Conservation (phyloP, 2,888 invertebrate species). For the Diplolepis rosae region DNA sequence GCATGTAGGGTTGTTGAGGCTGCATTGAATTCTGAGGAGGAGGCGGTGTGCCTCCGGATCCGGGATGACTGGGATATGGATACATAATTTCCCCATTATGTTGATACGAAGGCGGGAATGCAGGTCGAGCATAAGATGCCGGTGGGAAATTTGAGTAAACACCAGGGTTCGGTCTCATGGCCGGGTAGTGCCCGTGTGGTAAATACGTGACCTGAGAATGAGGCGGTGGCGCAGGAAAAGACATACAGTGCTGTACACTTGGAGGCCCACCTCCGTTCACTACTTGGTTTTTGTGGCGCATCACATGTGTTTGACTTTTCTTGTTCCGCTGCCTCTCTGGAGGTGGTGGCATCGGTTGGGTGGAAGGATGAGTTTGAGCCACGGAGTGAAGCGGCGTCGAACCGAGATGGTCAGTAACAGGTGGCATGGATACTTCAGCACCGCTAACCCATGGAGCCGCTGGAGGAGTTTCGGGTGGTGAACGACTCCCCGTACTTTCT, state of each 20-base stretch:
- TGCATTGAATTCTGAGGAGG: conserved; percentile 60
- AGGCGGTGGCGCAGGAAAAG: conserved; percentile 66
- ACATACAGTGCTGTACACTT: conserved; percentile 64
- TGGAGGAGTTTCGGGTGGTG: conserved; percentile 78
- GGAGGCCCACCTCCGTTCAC: conserved; percentile 68
- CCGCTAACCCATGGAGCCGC: conserved; percentile 72
- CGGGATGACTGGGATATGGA: conserved; percentile 67
- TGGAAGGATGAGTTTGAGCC: conserved; percentile 72
- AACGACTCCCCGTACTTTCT: conserved; percentile 75
- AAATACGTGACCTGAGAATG: conserved; percentile 59
- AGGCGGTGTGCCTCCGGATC: conserved; percentile 64
- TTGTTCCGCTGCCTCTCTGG: conserved; percentile 63
- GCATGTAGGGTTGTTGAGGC: conserved; percentile 62
- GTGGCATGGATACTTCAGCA: conserved; percentile 41
- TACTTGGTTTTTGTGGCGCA: conserved; percentile 68
- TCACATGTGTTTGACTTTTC: conserved; percentile 64
- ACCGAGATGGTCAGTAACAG: conserved; percentile 55
- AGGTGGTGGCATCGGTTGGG: conserved; percentile 48
- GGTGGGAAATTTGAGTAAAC: conserved; percentile 70
- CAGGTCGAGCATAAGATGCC: conserved; percentile 67
- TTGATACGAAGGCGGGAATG: conserved; percentile 73
- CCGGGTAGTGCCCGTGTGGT: conserved; percentile 69
- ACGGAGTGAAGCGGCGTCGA: conserved; percentile 70
- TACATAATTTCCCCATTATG: conserved; percentile 76
- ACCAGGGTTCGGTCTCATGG: conserved; percentile 64